Evolutionary conservation across 2,888 invertebrate species (phyloP).

Genomic region (Griposia aprilina): DNA sequence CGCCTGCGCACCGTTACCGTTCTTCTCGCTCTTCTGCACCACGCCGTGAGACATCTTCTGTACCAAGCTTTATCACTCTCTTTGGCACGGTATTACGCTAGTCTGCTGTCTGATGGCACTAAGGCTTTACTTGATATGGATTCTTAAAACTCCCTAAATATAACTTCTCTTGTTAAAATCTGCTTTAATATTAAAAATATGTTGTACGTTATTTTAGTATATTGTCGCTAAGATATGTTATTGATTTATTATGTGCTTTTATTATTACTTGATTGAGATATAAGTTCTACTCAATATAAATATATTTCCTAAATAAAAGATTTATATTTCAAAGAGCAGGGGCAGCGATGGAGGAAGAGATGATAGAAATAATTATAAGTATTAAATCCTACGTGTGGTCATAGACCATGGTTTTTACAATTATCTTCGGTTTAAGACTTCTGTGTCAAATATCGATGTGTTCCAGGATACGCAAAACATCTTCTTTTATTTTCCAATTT

Average conservation of each 20-base stretch:
- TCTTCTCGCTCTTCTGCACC: conserved; percentile 81
- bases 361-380: conserved; percentile 65
- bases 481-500: conserved; percentile 63
- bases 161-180: conserved; percentile 62
- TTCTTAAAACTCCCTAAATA: conserved; percentile 62
- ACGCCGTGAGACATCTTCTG: conserved; percentile 86
- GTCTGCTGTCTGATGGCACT: conserved; percentile 58
- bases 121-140: conserved; percentile 75
- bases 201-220: conserved; percentile 66
- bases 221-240: conserved; percentile 80
- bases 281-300: conserved; percentile 52
- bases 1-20: conserved; percentile 77
- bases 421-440: conserved; percentile 81
- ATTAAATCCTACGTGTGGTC: conserved; percentile 78
- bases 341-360: conserved; percentile 71
- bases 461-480: conserved; percentile 73
- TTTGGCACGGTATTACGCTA: conserved; percentile 68
- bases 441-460: conserved; percentile 69
- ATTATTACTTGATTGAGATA: conserved; percentile 57
- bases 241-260: conserved; percentile 67
- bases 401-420: conserved; percentile 77
- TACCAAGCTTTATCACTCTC: conserved; percentile 53
- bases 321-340: conserved; percentile 49
- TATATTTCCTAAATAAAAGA: conserved; percentile 62
- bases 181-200: conserved; percentile 65